Base-by-base conservation (phyloP, 2,113 vertebrate genomes). In the Marmota monax region DNA sequence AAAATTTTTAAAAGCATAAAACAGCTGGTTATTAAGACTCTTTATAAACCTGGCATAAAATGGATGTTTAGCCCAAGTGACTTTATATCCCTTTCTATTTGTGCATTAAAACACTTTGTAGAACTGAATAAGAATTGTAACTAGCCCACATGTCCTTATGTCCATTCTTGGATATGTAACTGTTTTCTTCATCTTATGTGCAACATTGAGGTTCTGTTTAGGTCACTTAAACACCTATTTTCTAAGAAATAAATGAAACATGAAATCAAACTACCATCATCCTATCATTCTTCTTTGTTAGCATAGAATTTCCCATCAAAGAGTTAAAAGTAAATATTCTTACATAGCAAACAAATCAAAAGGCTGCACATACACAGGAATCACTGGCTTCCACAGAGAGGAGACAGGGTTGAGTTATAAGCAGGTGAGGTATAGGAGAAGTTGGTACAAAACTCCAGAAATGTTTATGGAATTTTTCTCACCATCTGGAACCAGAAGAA, bases 1-100 rank as follows among this genome's bases (percentile, higher is more conserved):
- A 89, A 96, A 93, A 32, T 7, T 92, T 13, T 20, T 65, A 77
- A 96, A 17, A 73, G 9, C 13, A 84, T 90, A 5, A 48, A 94
- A 87, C 22, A 16, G 48, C 48, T 37, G 74, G 34, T 25, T 92
- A 89, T 63, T 76, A 89, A 34, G 72, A 88, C 4, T 88, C 14
- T 76, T 88, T 88, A 65, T 29, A 85, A 29, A 65, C 3, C 3
- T 79, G 29, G 32, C 88, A 72, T 63, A 92, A 95, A 93, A 84
- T 79, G 74, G 79, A 72, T 84, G 61, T 89, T 83, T 91, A 77
- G 34, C 13, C 13, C 25, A 58, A 39, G 13, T 73, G 25, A 77
- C 34, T 61, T 92, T 39, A 51, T 51, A 58, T 88, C 5, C 45
- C 34, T 92, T 94, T 45, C 34, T 27, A n/a, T 53, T 63, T 53